Conservation (phyloP, 2,797 vertebrate species). For the Alcedo atthis region DNA sequence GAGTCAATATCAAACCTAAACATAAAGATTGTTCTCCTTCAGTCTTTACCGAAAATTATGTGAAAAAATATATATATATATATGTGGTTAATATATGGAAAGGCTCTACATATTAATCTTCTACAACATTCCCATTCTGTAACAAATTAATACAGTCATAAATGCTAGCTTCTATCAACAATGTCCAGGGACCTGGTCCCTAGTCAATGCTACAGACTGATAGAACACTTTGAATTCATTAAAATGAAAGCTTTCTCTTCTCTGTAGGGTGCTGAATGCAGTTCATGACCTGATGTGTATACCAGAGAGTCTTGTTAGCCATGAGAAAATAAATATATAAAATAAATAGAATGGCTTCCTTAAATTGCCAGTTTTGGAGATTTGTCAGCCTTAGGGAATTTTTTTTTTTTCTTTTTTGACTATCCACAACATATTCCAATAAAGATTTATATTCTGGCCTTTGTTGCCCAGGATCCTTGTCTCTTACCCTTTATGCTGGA, state of each 20-base stretch:
- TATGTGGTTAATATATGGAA: neutral
- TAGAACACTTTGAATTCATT: neutral
- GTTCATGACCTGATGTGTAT: neutral
- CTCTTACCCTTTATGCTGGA: constrained; percentile 38
- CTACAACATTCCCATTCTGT: neutral
- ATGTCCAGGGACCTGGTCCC: neutral
- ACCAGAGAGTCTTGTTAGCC: neutral
- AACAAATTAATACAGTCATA: neutral
- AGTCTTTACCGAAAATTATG: neutral
- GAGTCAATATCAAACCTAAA: neutral
- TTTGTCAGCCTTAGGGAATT: neutral
- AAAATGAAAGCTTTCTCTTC: neutral
- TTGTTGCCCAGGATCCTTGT: constrained; percentile 14
- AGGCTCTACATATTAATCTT: neutral
- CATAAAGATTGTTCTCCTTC: neutral
- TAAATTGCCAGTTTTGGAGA: neutral
- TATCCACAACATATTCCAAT: neutral
- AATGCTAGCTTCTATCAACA: neutral
- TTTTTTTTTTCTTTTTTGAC: neutral
- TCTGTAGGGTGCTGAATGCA: neutral
- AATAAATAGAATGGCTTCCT: constrained; percentile 9
- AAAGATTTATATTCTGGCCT: constrained; percentile 16
- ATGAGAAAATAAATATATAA: neutral
- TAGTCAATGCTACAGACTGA: neutral
- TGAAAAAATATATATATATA: neutral